Evolutionary conservation across 2,888 invertebrate genomes (phyloP).

Genomic region (Palloptera scutellata): DNA sequence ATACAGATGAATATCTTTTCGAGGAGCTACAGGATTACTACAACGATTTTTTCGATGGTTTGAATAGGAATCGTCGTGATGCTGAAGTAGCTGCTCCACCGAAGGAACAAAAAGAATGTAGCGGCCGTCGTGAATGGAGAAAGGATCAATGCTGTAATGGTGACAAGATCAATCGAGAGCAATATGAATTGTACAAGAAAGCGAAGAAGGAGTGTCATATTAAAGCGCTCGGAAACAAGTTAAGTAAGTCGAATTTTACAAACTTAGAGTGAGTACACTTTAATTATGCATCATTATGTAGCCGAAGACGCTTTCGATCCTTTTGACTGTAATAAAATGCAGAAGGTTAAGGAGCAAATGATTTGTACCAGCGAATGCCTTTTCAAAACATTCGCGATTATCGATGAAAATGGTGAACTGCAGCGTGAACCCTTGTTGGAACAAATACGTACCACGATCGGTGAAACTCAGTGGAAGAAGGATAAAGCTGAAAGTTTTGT

Average conservation of each 20-base stretch:
- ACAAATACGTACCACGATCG: slow-evolving; percentile 37
- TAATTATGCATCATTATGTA: slow-evolving; percentile 11
- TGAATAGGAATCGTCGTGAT: slow-evolving; percentile 37
- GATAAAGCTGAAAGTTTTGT: slow-evolving; percentile 40
- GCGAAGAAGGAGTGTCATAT: slow-evolving; percentile 41
- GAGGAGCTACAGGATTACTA: slow-evolving; percentile 39
- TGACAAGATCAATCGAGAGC: slow-evolving; percentile 39
- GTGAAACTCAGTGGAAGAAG: slow-evolving; percentile 40
- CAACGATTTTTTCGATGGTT: slow-evolving; percentile 33
- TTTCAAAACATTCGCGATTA: slow-evolving; percentile 39
- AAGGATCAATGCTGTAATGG: slow-evolving; percentile 44
- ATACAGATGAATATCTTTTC: slow-evolving; percentile 46
- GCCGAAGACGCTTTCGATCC: slow-evolving; percentile 44
- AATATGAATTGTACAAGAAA: slow-evolving; percentile 35
- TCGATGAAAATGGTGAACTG: slow-evolving; percentile 43
- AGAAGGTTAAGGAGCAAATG: slow-evolving; percentile 41
- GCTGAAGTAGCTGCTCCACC: slow-evolving; percentile 28
- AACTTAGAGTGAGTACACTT: not conserved
- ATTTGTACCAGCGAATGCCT: slow-evolving; percentile 47
- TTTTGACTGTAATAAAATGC: slow-evolving; percentile 45
- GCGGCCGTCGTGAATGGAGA: slow-evolving; percentile 30
- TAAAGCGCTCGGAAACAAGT: slow-evolving; percentile 34
- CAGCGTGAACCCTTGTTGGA: slow-evolving; percentile 39
- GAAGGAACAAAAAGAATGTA: slow-evolving; percentile 32
- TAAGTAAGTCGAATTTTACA: not conserved